phyloP scores from a whole-genome alignment of 1,140 invertebrate species.

The Lithobius niger region DNA sequence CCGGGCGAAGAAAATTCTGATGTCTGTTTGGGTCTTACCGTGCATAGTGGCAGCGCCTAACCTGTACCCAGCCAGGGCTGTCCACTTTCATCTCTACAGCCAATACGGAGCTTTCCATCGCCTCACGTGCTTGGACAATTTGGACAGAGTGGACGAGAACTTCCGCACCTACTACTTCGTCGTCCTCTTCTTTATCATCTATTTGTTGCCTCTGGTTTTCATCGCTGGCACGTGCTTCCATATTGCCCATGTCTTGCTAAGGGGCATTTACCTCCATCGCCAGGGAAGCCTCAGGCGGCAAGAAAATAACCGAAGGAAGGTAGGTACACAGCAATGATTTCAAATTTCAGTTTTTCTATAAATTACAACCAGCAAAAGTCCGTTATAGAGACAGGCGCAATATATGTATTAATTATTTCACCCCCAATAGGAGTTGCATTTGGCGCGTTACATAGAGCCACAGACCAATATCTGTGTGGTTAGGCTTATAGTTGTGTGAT shows the following conservation, averaged over 20 bases:
- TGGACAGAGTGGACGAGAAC: constrained; percentile 23
- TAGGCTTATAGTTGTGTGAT: too few relatives aligned
- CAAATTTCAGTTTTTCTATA: too few relatives aligned
- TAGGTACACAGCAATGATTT: too few relatives aligned
- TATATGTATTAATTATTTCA: too few relatives aligned
- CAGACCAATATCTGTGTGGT: too few relatives aligned
- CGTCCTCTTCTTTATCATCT: constrained; percentile 34
- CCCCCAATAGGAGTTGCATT: too few relatives aligned
- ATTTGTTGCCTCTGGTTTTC: constrained; percentile 32
- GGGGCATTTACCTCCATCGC: constrained; percentile 22
- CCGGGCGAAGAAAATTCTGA: constrained; percentile 31
- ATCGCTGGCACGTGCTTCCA: constrained; percentile 33
- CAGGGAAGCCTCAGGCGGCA: constrained; percentile 21
- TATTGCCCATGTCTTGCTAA: constrained; percentile 32
- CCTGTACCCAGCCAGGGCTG: constrained; percentile 22
- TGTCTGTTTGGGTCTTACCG: constrained; percentile 32
- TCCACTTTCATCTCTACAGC: constrained; percentile 25
- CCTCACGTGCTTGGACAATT: constrained; percentile 31
- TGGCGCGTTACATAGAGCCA: too few relatives aligned
- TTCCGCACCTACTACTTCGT: constrained; percentile 34
- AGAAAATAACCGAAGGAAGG: constrained; percentile 27
- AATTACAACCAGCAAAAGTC: too few relatives aligned
- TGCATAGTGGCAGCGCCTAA: constrained; percentile 30
- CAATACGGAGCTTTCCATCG: constrained; percentile 29
- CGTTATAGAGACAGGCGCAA: too few relatives aligned